Evolutionary conservation across 1,140 invertebrate genomes (phyloP), one percentile per base, ranked within the genome.

Genomic region (Patella vulgata): DNA sequence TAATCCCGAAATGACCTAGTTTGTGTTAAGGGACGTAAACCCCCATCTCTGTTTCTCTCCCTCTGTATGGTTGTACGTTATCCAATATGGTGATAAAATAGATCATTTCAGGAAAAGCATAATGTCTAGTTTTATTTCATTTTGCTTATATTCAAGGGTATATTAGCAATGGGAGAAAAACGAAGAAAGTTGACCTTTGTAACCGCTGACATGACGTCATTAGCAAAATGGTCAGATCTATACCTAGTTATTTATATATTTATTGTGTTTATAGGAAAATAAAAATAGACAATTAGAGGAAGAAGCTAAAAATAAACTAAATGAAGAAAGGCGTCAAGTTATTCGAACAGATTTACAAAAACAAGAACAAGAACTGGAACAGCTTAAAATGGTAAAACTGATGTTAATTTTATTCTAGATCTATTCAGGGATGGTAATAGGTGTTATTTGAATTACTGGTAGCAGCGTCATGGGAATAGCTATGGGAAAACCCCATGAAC

Each of bases 371-470:
- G 30, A 50, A 30, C 54, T 64, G 31, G 39, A 56, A 8, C 21
- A 66, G 14, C 44, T 62, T 23, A 63, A 51, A 50, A 57, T 69
- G 59, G 67, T 69, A 48, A 48, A 6, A 17, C 30, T 14, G 48
- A 53, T 4, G 48, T 42, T 23, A 54, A 31, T 28, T 14, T 39
- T 28, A 51, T 66, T 23, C 12, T n/a, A 21, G n/a, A 1, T 3
- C 14, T 11, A 23, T 50, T 19, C 6, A 19, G 19, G 4, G 5
- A 46, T 59, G 11, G 8, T 59, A 23, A 28, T 48, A 19, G 8
- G 19, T 48, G 1, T 42, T 25, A 2, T 27, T 21, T 42, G 33
- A 54, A 14, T 39, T 52, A 33, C 47, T 55, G n/a, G 52, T 31
- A 9, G 40, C 42, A 12, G 42, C 3, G 21, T 42, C 56, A 19